Conservation (phyloP, 1,140 invertebrate species). For the Zophobas morio region DNA sequence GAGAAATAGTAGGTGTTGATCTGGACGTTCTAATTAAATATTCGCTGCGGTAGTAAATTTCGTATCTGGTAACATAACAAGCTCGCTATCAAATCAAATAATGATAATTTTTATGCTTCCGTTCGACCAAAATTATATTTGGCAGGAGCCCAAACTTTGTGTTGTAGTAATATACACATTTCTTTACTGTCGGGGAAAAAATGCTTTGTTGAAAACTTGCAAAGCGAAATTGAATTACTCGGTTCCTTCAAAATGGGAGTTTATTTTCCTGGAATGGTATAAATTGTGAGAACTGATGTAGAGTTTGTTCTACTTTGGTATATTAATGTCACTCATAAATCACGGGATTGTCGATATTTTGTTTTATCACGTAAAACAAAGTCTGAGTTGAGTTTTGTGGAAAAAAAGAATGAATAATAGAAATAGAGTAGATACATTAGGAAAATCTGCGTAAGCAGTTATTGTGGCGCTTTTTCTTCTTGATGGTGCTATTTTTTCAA, state of each 20-base stretch:
- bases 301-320: slow-evolving; percentile 7
- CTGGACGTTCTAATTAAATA: not conserved
- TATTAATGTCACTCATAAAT: slow-evolving; percentile 28
- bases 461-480: no score
- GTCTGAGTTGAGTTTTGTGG: not conserved
- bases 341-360: slow-evolving; percentile 12
- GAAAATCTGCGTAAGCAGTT: no score
- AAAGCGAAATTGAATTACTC: slow-evolving; percentile 24
- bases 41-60: not conserved
- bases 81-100: slow-evolving; percentile 16
- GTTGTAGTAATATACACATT: not conserved
- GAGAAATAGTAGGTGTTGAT: not conserved
- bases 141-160: slow-evolving; percentile 6
- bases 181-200: not conserved
- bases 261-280: not conserved
- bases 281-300: slow-evolving; percentile 22
- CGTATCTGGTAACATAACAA: slow-evolving; percentile 5
- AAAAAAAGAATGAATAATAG: no score
- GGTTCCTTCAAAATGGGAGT: not conserved
- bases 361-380: slow-evolving; percentile 14
- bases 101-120: slow-evolving; percentile 26
- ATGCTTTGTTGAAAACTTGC: not conserved
- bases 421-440: no score
- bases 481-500: no score
- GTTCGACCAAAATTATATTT: slow-evolving; percentile 18